phyloP scores from a whole-genome alignment of 2,113 vertebrate genomes.

The Alethe diademata region DNA sequence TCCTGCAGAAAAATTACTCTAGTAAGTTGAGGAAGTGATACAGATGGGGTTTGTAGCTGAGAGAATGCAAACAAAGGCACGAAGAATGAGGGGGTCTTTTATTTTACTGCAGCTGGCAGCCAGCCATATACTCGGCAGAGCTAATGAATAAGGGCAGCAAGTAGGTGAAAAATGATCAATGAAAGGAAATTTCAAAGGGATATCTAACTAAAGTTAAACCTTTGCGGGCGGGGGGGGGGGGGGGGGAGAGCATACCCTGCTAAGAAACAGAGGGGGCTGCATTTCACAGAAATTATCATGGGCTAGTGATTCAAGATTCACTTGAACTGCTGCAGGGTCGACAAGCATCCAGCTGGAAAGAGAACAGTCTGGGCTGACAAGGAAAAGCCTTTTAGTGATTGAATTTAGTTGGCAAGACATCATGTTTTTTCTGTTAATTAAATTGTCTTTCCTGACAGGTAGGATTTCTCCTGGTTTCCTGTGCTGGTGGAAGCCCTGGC shows the following conservation, averaged over 20 bases:
- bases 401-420: conserved; percentile 16
- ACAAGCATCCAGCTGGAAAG: conserved; percentile 3
- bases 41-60: not conserved
- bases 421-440: conserved; percentile 18
- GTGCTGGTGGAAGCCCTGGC: not conserved
- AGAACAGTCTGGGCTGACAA: not conserved
- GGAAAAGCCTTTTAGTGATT: not conserved
- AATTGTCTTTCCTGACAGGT: not conserved
- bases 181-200: not conserved
- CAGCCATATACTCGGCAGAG: not conserved
- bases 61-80: not conserved
- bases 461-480: not conserved
- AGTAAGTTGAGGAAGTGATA: not conserved
- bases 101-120: not conserved
- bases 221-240: not conserved
- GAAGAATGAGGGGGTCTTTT: not conserved
- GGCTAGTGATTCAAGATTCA: not conserved
- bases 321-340: not conserved
- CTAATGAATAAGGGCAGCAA: not conserved
- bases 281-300: not conserved
- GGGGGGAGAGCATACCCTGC: not conserved
- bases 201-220: not conserved
- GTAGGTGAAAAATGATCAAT: not conserved
- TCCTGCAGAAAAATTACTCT: not conserved
- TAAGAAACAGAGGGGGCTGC: not conserved